Base-by-base conservation (phyloP, 2,888 invertebrate genomes). In the Microchrysa polita region DNA sequence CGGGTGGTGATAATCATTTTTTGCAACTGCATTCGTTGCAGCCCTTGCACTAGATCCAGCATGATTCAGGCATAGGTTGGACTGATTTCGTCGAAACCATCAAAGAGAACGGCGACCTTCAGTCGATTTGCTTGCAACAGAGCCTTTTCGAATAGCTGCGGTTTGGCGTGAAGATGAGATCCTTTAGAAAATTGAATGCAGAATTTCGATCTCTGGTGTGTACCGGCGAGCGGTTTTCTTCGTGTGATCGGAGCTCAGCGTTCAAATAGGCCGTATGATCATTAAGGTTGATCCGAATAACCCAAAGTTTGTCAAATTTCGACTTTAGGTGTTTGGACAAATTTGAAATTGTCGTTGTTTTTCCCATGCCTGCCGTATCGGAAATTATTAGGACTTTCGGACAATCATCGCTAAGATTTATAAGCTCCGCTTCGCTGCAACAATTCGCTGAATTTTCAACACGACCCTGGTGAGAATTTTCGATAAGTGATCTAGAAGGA, bases 61-160 rank as follows among this genome's bases (percentile, higher is more conserved):
- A n/a, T n/a, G n/a, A n/a, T n/a, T n/a, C n/a, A n/a, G n/a, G n/a
- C 48, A 7, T 72, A 61, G 2, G 18, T 61, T 2, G 60, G 60
- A 14, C 61, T 61, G 53, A 72, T 72, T 61, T 72, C 72, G 27
- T 72, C 72, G 27, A 72, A 72, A 1, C 52, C 72, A 20, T 72
- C 72, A 18, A 72, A 63, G 12, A 72, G 69, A 14, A 69, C 9
- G 16, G 34, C 57, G 7, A 69, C n/a, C 18, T 69, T 55, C 14
- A 69, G 48, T 22, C 48, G 16, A 2, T 14, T 22, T 1, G 65
- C 22, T 10, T 16, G 1, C 65, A 20, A 16, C 12, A 69, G 42
- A 5, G 18, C 18, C 55, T 18, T 55, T 57, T 22, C 18, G 7
- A 69, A 20, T 1, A 69, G 18, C 1, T 57, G 55, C 14, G 2